Percentiles rank a stretch among this genome's conserved stretches.
These are phyloP conservation scores for Gymnorhina tibicen DNA, from an alignment of 2,113 vertebrate genomes.

Conservation along the genomic window DNA sequence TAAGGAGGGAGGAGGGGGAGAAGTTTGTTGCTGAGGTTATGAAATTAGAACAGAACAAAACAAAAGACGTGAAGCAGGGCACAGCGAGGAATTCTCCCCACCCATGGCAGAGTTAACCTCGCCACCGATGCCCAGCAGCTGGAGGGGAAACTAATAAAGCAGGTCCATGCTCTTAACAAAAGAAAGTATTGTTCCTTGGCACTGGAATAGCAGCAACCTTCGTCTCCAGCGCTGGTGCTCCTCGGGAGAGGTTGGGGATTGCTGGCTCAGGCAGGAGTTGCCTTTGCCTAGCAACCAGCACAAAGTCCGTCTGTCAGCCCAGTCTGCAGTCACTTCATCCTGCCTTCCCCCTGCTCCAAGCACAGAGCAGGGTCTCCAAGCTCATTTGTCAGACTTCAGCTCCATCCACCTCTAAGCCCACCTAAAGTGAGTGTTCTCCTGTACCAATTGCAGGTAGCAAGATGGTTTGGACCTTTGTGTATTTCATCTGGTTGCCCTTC, in stretches of 20 bases:
- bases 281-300: constrained; percentile 16
- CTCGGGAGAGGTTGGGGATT: not conserved
- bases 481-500: rapidly evolving
- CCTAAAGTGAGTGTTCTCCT: rapidly evolving
- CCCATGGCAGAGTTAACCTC: not conserved
- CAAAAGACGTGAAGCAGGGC: not conserved
- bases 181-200: not conserved
- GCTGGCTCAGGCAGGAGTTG: not conserved
- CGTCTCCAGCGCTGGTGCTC: not conserved
- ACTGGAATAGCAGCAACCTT: not conserved
- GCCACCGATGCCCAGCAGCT: not conserved
- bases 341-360: not conserved
- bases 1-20: not conserved
- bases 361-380: not conserved
- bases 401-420: not conserved
- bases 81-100: not conserved
- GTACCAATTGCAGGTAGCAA: rapidly evolving
- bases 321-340: not conserved
- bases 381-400: not conserved
- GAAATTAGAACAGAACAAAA: constrained; percentile 18
- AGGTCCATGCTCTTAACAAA: not conserved
- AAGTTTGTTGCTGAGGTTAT: constrained; percentile 36
- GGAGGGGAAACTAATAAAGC: not conserved
- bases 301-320: not conserved
- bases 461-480: not conserved